phyloP scores from a whole-genome alignment of 1,140 invertebrate species.

The Drosophila funebris region DNA sequence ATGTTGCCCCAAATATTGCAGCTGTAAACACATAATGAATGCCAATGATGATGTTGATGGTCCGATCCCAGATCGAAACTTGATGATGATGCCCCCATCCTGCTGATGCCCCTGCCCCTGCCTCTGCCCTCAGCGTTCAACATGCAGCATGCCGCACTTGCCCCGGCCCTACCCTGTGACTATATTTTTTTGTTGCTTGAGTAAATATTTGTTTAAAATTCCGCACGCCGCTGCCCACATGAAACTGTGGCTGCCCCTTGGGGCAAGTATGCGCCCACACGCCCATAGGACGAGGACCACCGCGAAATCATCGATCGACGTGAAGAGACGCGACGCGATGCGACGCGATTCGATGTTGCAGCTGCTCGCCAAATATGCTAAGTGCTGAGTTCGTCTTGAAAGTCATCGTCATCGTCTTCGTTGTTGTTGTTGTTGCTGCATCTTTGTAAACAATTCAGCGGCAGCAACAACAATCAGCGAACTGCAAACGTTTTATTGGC shows the following conservation, averaged over 20 bases:
- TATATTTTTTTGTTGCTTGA: conserved; percentile 65
- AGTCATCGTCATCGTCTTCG: neutral
- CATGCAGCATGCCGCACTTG: no score
- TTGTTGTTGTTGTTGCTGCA: neutral
- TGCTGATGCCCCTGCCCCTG: conserved; percentile 21
- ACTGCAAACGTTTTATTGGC: conserved; percentile 79
- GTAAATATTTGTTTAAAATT: conserved; percentile 81
- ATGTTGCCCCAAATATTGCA: conserved; percentile 82
- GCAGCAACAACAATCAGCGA: conserved; percentile 16
- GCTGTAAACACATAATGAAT: conserved; percentile 78
- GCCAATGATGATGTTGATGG: conserved; percentile 43
- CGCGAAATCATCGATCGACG: conserved; percentile 47
- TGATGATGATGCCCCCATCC: conserved; percentile 34
- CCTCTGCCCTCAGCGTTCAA: neutral
- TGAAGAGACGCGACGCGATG: conserved; percentile 9
- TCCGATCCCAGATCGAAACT: conserved; percentile 12
- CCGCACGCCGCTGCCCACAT: conserved; percentile 62
- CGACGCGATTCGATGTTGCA: conserved; percentile 24
- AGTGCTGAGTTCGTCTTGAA: conserved; percentile 50
- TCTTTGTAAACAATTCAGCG: conserved; percentile 65
- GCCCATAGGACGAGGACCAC: conserved; percentile 44
- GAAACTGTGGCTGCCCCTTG: neutral
- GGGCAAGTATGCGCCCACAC: conserved; percentile 44
- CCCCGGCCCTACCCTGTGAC: conserved; percentile 23
- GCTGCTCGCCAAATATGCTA: conserved; percentile 69